Evolutionary conservation across 2,888 invertebrate species (phyloP).

Genomic region (Listrodromus nycthemerus): DNA sequence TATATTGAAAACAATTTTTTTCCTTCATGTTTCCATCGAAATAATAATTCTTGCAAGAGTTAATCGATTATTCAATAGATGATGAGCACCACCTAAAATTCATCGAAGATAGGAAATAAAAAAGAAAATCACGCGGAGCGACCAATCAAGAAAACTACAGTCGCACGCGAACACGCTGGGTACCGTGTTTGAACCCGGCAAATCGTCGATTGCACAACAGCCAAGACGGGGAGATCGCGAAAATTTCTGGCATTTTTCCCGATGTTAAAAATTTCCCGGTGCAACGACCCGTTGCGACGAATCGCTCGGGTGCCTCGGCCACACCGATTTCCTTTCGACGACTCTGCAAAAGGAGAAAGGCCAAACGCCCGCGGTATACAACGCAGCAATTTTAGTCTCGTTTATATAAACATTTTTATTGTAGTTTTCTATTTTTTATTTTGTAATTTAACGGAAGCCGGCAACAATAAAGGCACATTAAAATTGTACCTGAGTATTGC

Average conservation of each 20-base stretch:
- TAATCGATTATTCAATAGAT: neutral
- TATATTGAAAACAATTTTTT: neutral
- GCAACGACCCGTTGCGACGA: constrained; percentile 62
- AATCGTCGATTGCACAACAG: constrained; percentile 1
- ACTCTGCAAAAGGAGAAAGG: constrained; percentile 57
- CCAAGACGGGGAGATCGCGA: constrained; percentile 15
- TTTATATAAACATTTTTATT: constrained; percentile 15
- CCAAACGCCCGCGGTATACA: constrained; percentile 41
- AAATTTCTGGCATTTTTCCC: constrained; percentile 66
- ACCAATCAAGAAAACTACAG: neutral
- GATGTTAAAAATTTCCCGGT: constrained; percentile 62
- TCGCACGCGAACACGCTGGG: neutral
- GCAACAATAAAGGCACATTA: neutral
- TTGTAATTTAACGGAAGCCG: neutral
- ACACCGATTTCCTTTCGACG: constrained; percentile 46
- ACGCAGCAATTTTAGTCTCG: neutral
- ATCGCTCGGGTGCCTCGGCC: constrained; percentile 8
- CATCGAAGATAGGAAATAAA: neutral
- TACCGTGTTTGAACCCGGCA: neutral
- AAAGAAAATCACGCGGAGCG: neutral
- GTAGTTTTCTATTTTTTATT: constrained; percentile 16
- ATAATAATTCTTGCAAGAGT: neutral
- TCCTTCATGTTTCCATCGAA: neutral
- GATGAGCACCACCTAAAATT: neutral
- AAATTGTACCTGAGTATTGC: neutral